Evolutionary conservation across 2,888 invertebrate genomes (phyloP).

Genomic region (Gnatocerus cornutus): DNA sequence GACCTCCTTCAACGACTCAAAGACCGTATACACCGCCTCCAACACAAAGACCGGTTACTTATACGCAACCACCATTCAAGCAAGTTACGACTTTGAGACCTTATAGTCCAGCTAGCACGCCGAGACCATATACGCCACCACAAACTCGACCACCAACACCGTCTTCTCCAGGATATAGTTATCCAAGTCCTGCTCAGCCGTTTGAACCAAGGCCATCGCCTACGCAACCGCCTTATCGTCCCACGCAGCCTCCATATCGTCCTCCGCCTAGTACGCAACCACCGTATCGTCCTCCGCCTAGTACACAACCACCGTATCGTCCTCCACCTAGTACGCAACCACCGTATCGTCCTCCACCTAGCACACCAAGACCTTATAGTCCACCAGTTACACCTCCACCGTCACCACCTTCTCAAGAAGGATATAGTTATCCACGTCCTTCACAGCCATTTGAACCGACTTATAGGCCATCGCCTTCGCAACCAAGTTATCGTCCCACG

Average conservation of each 20-base stretch:
- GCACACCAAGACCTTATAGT: background rate
- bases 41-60: too few species aligned
- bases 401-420: too few species aligned
- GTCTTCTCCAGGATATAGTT: too few species aligned
- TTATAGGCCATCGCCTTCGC: background rate
- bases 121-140: conserved; percentile 6
- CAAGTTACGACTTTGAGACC: conserved; percentile 1
- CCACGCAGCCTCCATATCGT: conserved; percentile 33
- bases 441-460: background rate
- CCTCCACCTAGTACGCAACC: conserved; percentile 44
- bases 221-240: conserved; percentile 1
- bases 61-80: conserved; percentile 6
- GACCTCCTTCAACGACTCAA: conserved; percentile 7
- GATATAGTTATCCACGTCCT: too few species aligned
- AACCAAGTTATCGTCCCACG: conserved; percentile 6
- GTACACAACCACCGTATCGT: too few species aligned
- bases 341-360: conserved; percentile 17
- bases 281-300: too few species aligned
- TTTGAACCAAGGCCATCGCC: background rate
- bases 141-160: background rate
- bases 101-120: background rate
- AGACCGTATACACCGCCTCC: conserved; percentile 3
- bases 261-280: background rate
- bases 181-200: too few species aligned
- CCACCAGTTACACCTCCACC: too few species aligned